A percentile compares a stretch with the other conserved stretches of the same genome.
These are phyloP conservation scores for Acipenser transmontanus DNA, from an alignment of 2,797 vertebrate genomes.

Conservation along the genomic window DNA sequence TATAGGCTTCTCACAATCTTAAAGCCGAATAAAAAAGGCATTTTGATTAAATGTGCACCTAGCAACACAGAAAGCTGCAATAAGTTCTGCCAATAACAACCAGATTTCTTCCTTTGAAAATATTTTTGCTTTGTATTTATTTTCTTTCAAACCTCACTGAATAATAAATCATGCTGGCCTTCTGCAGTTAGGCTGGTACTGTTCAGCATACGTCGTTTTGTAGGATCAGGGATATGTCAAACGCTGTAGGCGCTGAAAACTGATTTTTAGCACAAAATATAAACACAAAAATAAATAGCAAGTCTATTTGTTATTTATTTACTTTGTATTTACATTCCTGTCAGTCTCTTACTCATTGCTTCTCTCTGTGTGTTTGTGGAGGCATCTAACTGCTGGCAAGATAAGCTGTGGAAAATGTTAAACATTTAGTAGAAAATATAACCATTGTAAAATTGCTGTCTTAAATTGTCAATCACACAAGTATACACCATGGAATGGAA, in stretches of 20 bases:
- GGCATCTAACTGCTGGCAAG: constrained; percentile 16
- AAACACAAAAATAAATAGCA: constrained; percentile 67
- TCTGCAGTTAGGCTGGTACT: constrained; percentile 24
- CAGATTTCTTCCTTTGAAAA: constrained; percentile 29
- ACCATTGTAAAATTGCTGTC: background rate
- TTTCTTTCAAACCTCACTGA: constrained; percentile 33
- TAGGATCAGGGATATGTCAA: constrained; percentile 48
- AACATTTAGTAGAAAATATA: constrained; percentile 6
- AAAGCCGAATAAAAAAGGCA: constrained; percentile 48
- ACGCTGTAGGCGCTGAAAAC: constrained; percentile 25
- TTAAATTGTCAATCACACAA: constrained; percentile 4
- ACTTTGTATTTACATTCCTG: constrained; percentile 56
- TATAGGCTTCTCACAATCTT: background rate
- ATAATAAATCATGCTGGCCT: constrained; percentile 41
- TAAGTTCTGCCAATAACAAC: constrained; percentile 47
- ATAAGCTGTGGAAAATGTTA: constrained; percentile 9
- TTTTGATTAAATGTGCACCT: constrained; percentile 62
- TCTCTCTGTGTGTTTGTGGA: constrained; percentile 16
- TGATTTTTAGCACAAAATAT: constrained; percentile 46
- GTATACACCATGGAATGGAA: background rate
- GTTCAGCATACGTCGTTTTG: constrained; percentile 36
- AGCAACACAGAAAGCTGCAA: constrained; percentile 42
- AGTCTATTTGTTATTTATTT: constrained; percentile 48
- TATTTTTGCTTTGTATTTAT: constrained; percentile 25
- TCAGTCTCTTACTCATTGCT: constrained; percentile 18